Evolutionary conservation across 2,888 invertebrate species (phyloP), one percentile per base, ranked within the genome.

Genomic region (Nysson spinosus): DNA sequence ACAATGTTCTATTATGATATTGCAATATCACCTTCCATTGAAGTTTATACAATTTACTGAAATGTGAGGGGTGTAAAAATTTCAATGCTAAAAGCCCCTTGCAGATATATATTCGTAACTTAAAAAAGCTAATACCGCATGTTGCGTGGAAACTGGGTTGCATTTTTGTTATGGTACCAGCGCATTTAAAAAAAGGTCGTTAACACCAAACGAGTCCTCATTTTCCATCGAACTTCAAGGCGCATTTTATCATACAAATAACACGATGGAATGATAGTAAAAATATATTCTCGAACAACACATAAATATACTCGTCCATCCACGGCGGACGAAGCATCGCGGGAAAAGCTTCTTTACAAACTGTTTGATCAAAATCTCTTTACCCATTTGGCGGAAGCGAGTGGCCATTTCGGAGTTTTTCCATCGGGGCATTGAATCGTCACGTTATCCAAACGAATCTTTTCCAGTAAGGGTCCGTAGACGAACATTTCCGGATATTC

Each of bases 401-500:
- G 47, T 51, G 42, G 43, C 22, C 42, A 47, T 44, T 64, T 50
- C 47, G 42, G 44, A 47, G n/a, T 49, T 65, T 50, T 55, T 58
- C 65, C 52, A 49, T 50, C 51, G 55, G 19, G 42, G 49, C 55
- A 55, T 51, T 58, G 66, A 62, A 70, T 65, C 42, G 66, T 61
- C 54, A 35, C 62, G 60, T 58, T 75, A 70, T 76, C 73, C 65
- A 68, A 76, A 70, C 76, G 70, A 63, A 75, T 76, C 73, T 76
- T 52, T 47, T 28, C 57, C 50, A 37, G 63, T 24, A 68, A 70
- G 63, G 63, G 68, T 70, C 50, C 50, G 43, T 40, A 37, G 49
- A 11, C 43, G 22, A 49, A 51, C 11, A 20, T 56, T 54, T 37
- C 58, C 75, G 75, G 66, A 72, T 75, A 72, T 75, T 72, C 72